Evolutionary conservation across 2,888 invertebrate species (phyloP).

Genomic region (Pterostichus niger): DNA sequence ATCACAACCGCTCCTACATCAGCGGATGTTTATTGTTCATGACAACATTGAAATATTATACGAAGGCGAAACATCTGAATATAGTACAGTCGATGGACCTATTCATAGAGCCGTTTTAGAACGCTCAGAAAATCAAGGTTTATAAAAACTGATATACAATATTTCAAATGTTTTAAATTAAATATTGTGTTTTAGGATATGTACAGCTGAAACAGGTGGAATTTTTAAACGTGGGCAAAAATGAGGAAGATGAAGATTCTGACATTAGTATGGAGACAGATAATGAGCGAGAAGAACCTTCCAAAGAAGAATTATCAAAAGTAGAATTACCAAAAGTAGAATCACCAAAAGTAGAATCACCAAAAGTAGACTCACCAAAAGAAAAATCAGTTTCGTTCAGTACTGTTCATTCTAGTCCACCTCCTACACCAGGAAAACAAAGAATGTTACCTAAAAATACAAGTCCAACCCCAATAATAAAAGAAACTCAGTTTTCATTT

Average conservation of each 20-base stretch:
- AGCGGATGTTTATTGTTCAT: slow-evolving; percentile 84
- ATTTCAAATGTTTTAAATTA: slow-evolving; percentile 1
- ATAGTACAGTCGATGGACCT: slow-evolving; percentile 80
- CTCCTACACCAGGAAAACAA: slow-evolving; percentile 31
- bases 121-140: slow-evolving; percentile 77
- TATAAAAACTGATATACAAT: slow-evolving; percentile 37
- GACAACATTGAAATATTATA: slow-evolving; percentile 87
- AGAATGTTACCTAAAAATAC: slow-evolving; percentile 50
- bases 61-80: slow-evolving; percentile 81
- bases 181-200: slow-evolving; percentile 52
- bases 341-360: slow-evolving; percentile 1
- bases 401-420: background rate
- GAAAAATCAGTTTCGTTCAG: slow-evolving; percentile 40
- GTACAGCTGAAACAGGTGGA: slow-evolving; percentile 50
- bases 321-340: slow-evolving; percentile 24
- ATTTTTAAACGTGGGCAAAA: slow-evolving; percentile 47
- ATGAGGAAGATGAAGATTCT: slow-evolving; percentile 37
- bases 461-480: slow-evolving; percentile 2
- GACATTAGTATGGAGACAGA: slow-evolving; percentile 4
- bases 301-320: background rate
- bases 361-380: slow-evolving; percentile 18
- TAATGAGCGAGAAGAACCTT: background rate
- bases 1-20: slow-evolving; percentile 81
- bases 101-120: slow-evolving; percentile 83
- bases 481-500: slow-evolving; percentile 28